phyloP scores from a whole-genome alignment of 2,888 invertebrate species.

The Acleris laterana region DNA sequence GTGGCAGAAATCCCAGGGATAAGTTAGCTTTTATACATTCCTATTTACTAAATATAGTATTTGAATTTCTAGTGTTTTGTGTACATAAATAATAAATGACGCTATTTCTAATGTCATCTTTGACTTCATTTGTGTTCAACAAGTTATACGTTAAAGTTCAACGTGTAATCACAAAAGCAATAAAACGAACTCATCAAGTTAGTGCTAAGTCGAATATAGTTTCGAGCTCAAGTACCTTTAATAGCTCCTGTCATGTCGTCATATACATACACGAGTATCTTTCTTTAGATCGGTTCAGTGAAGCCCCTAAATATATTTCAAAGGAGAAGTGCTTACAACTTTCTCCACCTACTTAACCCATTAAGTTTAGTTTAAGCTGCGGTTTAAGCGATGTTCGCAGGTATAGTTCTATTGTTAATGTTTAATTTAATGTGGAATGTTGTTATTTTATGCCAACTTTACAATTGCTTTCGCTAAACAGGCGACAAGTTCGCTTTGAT shows the following conservation, averaged over 20 bases:
- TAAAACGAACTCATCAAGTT: conserved; percentile 26
- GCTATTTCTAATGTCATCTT: neutral
- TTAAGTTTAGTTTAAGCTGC: conserved; percentile 60
- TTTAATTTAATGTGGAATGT: conserved; percentile 28
- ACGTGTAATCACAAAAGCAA: conserved; percentile 19
- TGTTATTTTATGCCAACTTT: conserved; percentile 18
- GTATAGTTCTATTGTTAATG: conserved; percentile 39
- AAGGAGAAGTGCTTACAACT: conserved; percentile 59
- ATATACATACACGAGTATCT: conserved; percentile 40
- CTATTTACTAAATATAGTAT: too few relatives aligned
- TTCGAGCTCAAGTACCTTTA: conserved; percentile 27
- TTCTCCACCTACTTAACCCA: conserved; percentile 63
- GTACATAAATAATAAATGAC: neutral
- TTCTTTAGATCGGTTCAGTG: conserved; percentile 49
- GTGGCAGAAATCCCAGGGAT: too few relatives aligned
- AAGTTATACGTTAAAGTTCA: neutral
- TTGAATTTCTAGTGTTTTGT: too few relatives aligned
- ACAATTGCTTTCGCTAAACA: conserved; percentile 4
- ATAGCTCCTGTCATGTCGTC: conserved; percentile 26
- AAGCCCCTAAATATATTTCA: conserved; percentile 63
- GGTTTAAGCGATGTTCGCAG: conserved; percentile 52
- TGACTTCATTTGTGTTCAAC: neutral
- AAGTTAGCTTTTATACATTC: too few relatives aligned
- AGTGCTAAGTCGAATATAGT: conserved; percentile 20
- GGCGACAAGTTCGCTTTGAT: neutral